Evolutionary conservation across 2,113 vertebrate genomes (phyloP), one percentile per base, ranked within the genome.

Genomic region (Tylochromis polylepis): DNA sequence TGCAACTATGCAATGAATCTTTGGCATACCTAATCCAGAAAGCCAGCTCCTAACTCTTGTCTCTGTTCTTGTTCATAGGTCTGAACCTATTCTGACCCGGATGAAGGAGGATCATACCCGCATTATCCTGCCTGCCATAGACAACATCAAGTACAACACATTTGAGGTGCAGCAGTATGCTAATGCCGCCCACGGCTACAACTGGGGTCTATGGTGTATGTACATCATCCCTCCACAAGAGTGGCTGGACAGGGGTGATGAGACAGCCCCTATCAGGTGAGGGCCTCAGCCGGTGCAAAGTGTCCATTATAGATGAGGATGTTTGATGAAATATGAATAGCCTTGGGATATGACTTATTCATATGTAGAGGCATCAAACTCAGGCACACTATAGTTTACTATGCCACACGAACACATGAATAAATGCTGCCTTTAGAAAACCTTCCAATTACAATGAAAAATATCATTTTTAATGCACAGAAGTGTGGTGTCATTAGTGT

Each of bases 141-240:
- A 99, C 96, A 99, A 99, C 88, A 99, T 99, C 94, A 98, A 98
- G 87, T 99, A 97, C 94, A 99, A 98, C 96, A 98, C 98, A 0
- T 99, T 99, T 0, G 99, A 99, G 88, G 98, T 99, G 89, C 98
- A 99, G 95, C 98, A 99, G 87, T 99, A 99, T 0, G 98, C 98
- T 91, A 99, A 98, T 2, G 98, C 98, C 0, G 99, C 99, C 59
- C 99, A 99, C 1, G 98, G 98, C 92, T 99, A 99, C 95, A 99
- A 98, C 97, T 99, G 99, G 99, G 98, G 98, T 0, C 96, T 99
- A 85, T 99, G 99, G 99, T 99, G 99, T 91, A 99, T 99, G 98
- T 99, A 99, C 95, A 99, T 99, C 89, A 97, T 98, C 84, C 99
- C 99, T 0, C 98, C 98, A 0, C 98, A 97, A 95, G 98, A 99